Evolutionary conservation across 2,113 vertebrate species (phyloP), one percentile per base, ranked within the genome.

Genomic region (Periophthalmus modestus): DNA sequence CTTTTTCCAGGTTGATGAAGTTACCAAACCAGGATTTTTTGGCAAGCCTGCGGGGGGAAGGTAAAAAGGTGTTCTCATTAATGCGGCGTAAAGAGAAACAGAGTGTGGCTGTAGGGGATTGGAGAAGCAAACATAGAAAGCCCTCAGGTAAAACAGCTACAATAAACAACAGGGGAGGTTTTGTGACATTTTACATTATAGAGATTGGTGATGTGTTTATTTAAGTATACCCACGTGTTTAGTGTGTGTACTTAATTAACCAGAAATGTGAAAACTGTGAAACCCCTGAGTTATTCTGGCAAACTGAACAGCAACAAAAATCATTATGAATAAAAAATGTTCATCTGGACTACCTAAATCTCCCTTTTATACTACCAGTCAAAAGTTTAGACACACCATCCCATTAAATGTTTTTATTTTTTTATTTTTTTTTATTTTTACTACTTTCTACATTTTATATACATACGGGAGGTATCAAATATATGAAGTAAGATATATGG

Each of bases 1-100:
- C 98, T 91, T 99, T 99, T 89, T 99, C 98, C 89, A 99, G 90
- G 90, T 90, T 99, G 93, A 99, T 97, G 90, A 99, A 99, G 92
- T 99, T 99, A 93, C 98, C 98, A 0, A 99, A 99, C 98, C 98
- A 99, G 67, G 98, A 99, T 89, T 99, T 99, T 95, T 99, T 99
- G 95, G 98, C 97, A 93, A 99, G 96, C 93, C 98, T 99, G 92
- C 5, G 16, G 68, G 11, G 34, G 21, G 18, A 46, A 68, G 11
- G 74, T 9, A 47, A 66, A 16, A 66, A 33, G 33, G 34, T 58
- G 12, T 36, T 9, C n/a, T 46, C 21, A 66, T 79, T 36, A 50
- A 57, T 48, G 70, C 34, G 21, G 18, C 46, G 15, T 55, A 65
- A 46, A 59, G 36, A 58, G 28, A 54, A 58, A 59, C 23, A 70